phyloP scores from a whole-genome alignment of 2,797 vertebrate genomes.

The Ceyx erithaca region DNA sequence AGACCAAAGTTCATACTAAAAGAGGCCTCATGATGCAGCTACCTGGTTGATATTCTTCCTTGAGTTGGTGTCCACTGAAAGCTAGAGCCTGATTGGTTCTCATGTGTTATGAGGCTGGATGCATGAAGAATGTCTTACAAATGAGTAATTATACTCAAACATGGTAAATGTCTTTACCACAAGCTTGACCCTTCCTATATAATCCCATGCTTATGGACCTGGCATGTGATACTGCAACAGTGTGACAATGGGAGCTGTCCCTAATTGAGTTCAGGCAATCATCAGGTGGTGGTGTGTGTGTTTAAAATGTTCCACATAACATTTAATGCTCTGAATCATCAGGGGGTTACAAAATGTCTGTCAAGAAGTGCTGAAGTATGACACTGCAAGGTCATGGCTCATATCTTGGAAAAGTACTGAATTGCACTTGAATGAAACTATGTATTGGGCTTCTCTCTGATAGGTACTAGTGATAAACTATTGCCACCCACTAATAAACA shows the following conservation, averaged over 20 bases:
- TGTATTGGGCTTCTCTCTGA: neutral
- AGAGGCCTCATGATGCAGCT: neutral
- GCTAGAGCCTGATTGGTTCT: neutral
- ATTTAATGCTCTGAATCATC: neutral
- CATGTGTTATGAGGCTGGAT: neutral
- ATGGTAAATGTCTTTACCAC: neutral
- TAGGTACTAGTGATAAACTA: neutral
- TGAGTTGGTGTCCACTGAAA: neutral
- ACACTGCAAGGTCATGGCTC: neutral
- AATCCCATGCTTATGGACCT: neutral
- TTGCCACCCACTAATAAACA: neutral
- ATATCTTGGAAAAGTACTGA: neutral
- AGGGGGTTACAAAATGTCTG: neutral
- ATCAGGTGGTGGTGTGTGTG: neutral
- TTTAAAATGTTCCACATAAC: neutral
- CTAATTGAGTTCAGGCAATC: neutral
- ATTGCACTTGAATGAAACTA: neutral
- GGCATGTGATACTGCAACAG: neutral
- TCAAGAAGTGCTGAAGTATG: neutral
- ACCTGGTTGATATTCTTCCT: neutral
- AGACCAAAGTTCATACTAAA: neutral
- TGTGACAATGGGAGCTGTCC: neutral
- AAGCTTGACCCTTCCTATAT: neutral
- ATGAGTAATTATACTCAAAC: neutral
- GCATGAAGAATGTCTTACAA: neutral